Evolutionary conservation across 1,140 invertebrate genomes (phyloP), one percentile per base, ranked within the genome.

Genomic region (Pseudachorutes palmiensis): DNA sequence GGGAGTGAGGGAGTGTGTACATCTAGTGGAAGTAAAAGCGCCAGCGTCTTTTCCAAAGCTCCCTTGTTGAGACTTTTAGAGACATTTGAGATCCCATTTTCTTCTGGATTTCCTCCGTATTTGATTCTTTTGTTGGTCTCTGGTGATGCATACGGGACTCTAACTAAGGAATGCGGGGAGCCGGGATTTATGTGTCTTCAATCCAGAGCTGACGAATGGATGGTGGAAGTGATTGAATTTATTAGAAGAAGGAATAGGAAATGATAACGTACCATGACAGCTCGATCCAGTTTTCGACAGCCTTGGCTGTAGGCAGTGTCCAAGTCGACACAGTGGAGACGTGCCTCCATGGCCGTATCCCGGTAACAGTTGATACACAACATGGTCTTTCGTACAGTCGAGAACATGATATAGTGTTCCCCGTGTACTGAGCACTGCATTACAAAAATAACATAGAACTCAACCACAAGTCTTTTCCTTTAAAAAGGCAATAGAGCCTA

Each of bases 391-490:
- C 84, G 84, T 48, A 82, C 81, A 41, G 84, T 84, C 3, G 84
- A 86, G 75, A 83, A 88, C 86, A 87, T 87, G 70, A 87, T 86
- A 76, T 84, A 86, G 65, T 85, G 84, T 76, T 88, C 86, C 16
- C 85, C 84, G 74, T 88, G 86, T 51, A 80, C 79, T 1, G 81
- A 76, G 76, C 86, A 88, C 78, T 87, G 80, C 45, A 76, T 76
- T 64, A 66, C 30, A 66, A 26, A 68, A 70, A 69, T n/a, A n/a
- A n/a, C n/a, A n/a, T n/a, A n/a, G n/a, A n/a, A n/a, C n/a, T n/a
- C n/a, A n/a, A n/a, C n/a, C 36, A 45, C 36, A 45, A 45, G 19
- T 45, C 19, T 45, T 45, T 45, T 12, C 36, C 19, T 9, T 45
- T 45, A 9, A 45, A 19, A 45, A 45, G 19, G 9, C 9, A 45